phyloP scores from a whole-genome alignment of 2,797 vertebrate genomes.

The Myotis pilosus region DNA sequence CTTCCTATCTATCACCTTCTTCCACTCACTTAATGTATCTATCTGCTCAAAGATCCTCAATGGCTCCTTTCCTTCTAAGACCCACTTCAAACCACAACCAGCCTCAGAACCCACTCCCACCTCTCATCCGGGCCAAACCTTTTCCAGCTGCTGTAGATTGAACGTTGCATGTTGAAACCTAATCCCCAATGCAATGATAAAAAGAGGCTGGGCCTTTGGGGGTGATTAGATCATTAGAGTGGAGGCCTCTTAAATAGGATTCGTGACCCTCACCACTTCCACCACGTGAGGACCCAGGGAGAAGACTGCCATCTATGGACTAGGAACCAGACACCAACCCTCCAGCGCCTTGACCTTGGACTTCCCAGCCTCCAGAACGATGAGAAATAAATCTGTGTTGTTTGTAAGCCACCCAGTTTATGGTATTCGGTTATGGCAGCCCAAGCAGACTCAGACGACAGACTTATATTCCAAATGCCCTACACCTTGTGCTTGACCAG shows the following conservation, averaged over 20 bases:
- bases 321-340: neutral
- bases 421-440: neutral
- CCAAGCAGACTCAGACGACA: neutral
- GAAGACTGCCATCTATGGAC: neutral
- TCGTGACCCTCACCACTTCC: neutral
- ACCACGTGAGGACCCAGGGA: neutral
- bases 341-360: neutral
- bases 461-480: neutral
- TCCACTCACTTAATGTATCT: neutral
- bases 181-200: neutral
- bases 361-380: neutral
- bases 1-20: neutral
- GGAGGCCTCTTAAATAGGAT: neutral
- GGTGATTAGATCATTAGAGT: neutral
- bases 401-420: neutral
- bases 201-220: neutral
- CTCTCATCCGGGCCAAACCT: neutral
- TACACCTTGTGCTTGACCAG: neutral
- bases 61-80: neutral
- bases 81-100: neutral
- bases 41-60: neutral
- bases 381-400: neutral
- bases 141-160: neutral
- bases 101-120: neutral
- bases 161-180: neutral